Evolutionary conservation across 2,113 vertebrate genomes (phyloP).

Genomic region (Danionella cerebrum): DNA sequence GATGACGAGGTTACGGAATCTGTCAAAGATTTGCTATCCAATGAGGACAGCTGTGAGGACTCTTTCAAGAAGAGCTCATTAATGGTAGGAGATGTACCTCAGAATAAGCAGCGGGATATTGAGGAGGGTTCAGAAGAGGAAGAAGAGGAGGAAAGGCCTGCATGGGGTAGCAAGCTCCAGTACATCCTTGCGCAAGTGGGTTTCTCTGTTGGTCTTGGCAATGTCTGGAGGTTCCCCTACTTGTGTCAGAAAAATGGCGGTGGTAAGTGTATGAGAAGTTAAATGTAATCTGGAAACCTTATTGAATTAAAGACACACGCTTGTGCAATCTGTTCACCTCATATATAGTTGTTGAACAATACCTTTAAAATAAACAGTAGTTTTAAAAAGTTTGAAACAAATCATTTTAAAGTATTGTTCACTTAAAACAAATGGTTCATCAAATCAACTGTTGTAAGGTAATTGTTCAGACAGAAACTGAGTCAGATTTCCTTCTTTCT

Average conservation of each 20-base stretch:
- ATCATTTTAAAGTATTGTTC: no score
- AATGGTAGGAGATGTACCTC: slow-evolving; percentile 71
- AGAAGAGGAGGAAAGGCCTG: slow-evolving; percentile 81
- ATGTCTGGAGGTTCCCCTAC: slow-evolving; percentile 97
- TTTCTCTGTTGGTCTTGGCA: slow-evolving; percentile 96
- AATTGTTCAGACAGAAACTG: no score
- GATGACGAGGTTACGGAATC: slow-evolving; percentile 95
- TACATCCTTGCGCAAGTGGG: slow-evolving; percentile 97
- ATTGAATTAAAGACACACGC: no score
- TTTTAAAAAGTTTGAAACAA: no score
- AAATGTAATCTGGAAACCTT: not conserved
- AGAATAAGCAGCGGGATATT: slow-evolving; percentile 71
- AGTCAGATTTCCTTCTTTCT: no score
- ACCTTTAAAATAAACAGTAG: no score
- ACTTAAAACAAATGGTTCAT: no score
- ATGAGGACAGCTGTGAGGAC: slow-evolving; percentile 86
- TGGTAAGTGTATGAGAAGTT: slow-evolving; percentile 72
- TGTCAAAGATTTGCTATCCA: slow-evolving; percentile 91
- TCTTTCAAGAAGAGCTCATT: slow-evolving; percentile 91
- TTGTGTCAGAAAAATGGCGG: slow-evolving; percentile 98
- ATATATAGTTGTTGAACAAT: no score
- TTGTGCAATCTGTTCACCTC: no score
- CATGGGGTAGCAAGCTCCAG: slow-evolving; percentile 95
- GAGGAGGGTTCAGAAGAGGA: slow-evolving; percentile 78
- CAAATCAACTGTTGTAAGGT: no score